These are phyloP conservation scores for Cryptops parisi DNA, from an alignment of 2,888 invertebrate genomes.

Conservation along the genomic window DNA sequence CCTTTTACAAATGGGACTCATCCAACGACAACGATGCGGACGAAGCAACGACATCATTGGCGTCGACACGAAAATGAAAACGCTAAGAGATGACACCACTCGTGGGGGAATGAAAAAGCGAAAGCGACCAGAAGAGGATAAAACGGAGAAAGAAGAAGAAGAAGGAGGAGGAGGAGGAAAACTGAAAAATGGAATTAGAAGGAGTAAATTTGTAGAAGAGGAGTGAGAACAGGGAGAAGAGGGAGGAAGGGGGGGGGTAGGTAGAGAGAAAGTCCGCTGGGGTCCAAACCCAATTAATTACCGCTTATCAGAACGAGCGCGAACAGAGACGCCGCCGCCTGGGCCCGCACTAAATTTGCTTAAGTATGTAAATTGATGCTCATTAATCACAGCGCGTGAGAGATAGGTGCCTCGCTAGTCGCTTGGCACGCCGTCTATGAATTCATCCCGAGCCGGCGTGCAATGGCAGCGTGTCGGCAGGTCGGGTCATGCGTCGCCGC, in stretches of 20 bases:
- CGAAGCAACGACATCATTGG: no score
- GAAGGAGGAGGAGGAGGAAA: no score
- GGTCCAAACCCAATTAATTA: constrained; percentile 12
- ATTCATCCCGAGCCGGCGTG: background rate
- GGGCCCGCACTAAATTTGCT: constrained; percentile 10
- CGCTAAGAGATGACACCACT: no score
- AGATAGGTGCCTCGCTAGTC: background rate
- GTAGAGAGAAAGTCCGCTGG: background rate
- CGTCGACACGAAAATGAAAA: no score
- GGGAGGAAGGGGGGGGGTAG: background rate
- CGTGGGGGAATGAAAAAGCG: no score
- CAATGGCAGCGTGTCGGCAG: background rate
- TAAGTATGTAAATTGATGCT: constrained; percentile 12
- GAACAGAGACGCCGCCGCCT: constrained; percentile 6
- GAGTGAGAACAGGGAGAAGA: background rate
- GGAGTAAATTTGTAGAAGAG: background rate
- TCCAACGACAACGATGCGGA: no score
- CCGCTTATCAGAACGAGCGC: constrained; percentile 9
- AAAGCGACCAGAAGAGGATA: no score
- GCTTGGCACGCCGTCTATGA: background rate
- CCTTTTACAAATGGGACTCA: no score
- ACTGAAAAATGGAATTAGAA: no score
- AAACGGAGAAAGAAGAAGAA: no score
- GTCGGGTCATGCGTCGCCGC: constrained; percentile 5
- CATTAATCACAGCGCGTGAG: constrained; percentile 7